Evolutionary conservation across 2,888 invertebrate genomes (phyloP), one percentile per base, ranked within the genome.

Genomic region (Chrysotoxum bicinctum): DNA sequence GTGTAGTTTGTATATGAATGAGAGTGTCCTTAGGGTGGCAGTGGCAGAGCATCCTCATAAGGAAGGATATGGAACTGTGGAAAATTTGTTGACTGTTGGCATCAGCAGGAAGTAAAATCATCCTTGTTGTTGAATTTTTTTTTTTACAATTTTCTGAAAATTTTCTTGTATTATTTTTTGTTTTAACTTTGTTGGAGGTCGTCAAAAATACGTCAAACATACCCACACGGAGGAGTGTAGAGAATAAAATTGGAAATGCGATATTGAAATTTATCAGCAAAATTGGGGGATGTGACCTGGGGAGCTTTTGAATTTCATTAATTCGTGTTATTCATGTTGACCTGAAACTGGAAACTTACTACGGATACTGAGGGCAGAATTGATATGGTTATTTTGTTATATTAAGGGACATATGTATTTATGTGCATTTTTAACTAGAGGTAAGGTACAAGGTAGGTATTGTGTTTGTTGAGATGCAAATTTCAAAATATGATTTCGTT

Each of bases 11-110:
- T 26, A 26, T 37, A 4, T 21, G 9, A 32, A 37, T 23, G 10
- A 35, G 35, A 66, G 50, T 50, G 32, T 66, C 50, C 35, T 35
- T 19, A 45, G 45, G 30, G 45, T 66, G 58, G 78, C 40, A 40
- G 62, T 12, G 37, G 16, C 30, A 26, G 9, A 26, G 52, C 30
- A 50, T 21, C 62, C 26, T 62, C 50, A 43, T 19, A 45, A 56
- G 50, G 16, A 58, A 52, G 43, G 23, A 66, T 30, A 64, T 32
- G 45, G 50, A 23, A 40, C 48, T 84, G 70, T 43, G 70, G 30
- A 58, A n/a, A 68, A 70, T 79, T 84, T 84, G 74, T 75, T 84
- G 75, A 75, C 79, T 80, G 66, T 80, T 84, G 52, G 66, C 52
- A 50, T 79, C 64, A 62, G 62, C 48, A 75, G 75, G 70, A 70